Evolutionary conservation across 1,140 invertebrate species (phyloP).

Genomic region (Himalopsyche phryganea): DNA sequence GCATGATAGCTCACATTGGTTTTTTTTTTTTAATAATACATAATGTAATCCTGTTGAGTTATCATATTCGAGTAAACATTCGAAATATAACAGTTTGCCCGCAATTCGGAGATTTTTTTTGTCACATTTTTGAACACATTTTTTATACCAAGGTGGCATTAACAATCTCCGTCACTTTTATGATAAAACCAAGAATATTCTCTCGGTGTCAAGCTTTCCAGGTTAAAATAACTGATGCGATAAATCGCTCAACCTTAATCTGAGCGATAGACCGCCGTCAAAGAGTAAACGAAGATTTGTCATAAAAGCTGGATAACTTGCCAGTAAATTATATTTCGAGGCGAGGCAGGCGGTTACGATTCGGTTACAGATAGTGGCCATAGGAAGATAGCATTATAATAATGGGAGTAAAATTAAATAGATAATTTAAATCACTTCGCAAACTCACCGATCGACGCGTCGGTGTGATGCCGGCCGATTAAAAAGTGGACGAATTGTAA

Average conservation of each 20-base stretch:
- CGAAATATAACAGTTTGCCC: not conserved
- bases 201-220: no score
- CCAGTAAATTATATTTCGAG: not conserved
- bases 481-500: not conserved
- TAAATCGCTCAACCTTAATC: conserved; percentile 11
- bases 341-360: not conserved
- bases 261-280: conserved; percentile 10
- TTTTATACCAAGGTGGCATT: no score
- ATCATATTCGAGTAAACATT: not conserved
- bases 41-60: not conserved
- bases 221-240: not conserved
- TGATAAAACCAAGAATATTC: no score
- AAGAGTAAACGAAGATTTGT: not conserved
- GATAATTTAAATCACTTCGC: conserved; percentile 6
- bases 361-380: conserved; percentile 4
- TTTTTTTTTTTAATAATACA: no score
- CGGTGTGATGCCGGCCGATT: conserved; percentile 6
- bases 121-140: not conserved
- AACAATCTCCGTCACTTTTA: no score
- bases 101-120: not conserved
- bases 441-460: conserved; percentile 1
- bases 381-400: conserved; percentile 9
- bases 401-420: conserved; percentile 13
- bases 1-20: not conserved
- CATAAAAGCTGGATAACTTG: not conserved